phyloP scores from a whole-genome alignment of 2,888 invertebrate species.

The Agrenia bidenticulata region DNA sequence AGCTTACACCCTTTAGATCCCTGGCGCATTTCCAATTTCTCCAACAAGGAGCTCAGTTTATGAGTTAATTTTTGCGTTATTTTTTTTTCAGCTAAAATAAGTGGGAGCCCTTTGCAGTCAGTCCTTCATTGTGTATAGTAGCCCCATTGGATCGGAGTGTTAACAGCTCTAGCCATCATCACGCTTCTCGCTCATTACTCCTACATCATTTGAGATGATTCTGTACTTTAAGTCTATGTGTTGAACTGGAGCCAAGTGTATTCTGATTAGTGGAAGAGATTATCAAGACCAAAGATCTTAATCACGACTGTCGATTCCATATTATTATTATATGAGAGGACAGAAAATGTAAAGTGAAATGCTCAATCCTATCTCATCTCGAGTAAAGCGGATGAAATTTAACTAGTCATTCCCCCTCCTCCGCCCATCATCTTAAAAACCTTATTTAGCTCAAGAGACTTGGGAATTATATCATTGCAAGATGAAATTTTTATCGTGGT shows the following conservation, averaged over 20 bases:
- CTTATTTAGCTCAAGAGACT: not conserved
- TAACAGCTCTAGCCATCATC: too few species aligned
- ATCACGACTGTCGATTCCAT: conserved; percentile 22
- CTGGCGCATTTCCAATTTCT: too few species aligned
- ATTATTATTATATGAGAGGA: conserved; percentile 11
- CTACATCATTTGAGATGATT: too few species aligned
- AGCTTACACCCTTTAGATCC: too few species aligned
- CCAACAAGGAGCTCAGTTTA: too few species aligned
- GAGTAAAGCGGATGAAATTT: conserved; percentile 9
- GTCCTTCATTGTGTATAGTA: too few species aligned
- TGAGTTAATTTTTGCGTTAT: not conserved
- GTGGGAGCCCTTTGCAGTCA: too few species aligned
- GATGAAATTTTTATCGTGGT: conserved; percentile 17
- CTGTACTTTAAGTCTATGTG: too few species aligned
- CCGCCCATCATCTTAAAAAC: conserved; percentile 4
- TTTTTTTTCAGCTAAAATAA: not conserved
- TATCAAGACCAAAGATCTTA: conserved; percentile 19
- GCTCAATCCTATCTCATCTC: not conserved
- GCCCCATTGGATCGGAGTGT: too few species aligned
- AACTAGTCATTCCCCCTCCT: conserved; percentile 20
- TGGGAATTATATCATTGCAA: conserved; percentile 11
- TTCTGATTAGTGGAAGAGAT: conserved; percentile 13
- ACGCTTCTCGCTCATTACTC: too few species aligned
- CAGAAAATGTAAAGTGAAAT: conserved; percentile 9
- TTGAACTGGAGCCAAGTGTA: conserved; percentile 1